These are phyloP conservation scores for Phalacrocorax carbo DNA, from an alignment of 2,113 vertebrate species.

Conservation along the genomic window DNA sequence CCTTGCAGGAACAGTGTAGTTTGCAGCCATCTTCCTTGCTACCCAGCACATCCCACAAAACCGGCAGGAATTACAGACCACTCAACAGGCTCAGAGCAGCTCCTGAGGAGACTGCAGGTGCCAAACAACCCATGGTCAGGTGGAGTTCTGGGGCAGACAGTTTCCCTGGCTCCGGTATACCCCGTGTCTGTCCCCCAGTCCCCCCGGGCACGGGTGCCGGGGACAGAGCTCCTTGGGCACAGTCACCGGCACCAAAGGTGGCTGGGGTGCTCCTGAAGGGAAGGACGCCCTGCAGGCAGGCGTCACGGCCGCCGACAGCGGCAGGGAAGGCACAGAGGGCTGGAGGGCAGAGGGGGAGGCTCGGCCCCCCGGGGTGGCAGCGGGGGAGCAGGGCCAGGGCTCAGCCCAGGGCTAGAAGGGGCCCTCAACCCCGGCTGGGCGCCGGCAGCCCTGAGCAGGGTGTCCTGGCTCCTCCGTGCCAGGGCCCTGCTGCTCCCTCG, in stretches of 20 bases:
- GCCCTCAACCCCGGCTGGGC: not conserved
- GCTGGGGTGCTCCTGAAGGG: no score
- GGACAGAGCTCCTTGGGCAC: not conserved
- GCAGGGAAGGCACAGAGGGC: not conserved
- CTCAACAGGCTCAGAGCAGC: not conserved
- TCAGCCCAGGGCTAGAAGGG: not conserved
- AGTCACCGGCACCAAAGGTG: fast-evolving
- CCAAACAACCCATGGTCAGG: fast-evolving
- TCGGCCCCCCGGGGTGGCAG: not conserved
- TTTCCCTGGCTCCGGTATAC: fast-evolving
- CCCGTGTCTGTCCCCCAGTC: no score
- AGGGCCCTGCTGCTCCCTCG: not conserved
- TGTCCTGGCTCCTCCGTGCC: fast-evolving
- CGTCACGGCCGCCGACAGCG: not conserved
- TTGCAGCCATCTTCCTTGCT: not conserved
- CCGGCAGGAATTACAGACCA: fast-evolving
- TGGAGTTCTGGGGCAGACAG: not conserved
- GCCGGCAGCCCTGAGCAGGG: not conserved
- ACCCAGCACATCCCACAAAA: not conserved
- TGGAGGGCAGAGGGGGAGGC: no score
- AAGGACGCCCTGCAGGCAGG: not conserved
- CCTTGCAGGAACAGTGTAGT: not conserved
- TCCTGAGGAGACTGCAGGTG: not conserved
- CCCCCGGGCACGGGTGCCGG: no score
- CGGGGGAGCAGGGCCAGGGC: no score